Base-by-base conservation (phyloP, 2,888 invertebrate genomes). In the Tholera decimalis region DNA sequence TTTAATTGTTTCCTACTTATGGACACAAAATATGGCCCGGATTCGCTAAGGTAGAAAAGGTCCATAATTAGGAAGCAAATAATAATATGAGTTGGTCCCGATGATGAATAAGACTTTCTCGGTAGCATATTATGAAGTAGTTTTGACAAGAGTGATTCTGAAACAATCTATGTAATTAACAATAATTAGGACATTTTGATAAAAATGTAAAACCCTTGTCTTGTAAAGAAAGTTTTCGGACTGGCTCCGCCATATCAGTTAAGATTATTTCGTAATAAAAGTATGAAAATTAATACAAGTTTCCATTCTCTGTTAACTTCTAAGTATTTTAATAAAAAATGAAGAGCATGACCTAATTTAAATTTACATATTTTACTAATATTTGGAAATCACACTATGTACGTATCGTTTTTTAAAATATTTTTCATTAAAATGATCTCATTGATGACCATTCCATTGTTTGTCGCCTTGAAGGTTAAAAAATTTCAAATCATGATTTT, bases 371-470 rank as follows among this genome's bases (percentile, higher is more conserved):
- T 67, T 66, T 49, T 39, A 47, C 30, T n/a, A 37, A 55, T 24
- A 22, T 58, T 66, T 49, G 44, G 41, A n/a, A 64, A 80, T 77
- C 69, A 79, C 77, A 73, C 58, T 71, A 68, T 76, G 62, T 74
- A 60, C 58, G 63, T 73, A 63, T 59, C 46, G n/a, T n/a, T 77
- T 68, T 71, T 50, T 20, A 1, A 65, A 62, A 49, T 59, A 53
- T 61, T 58, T 69, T 72, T 63, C 56, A 43, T 71, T 63, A 69
- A 55, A 73, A 69, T 83, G 83, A 83, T 83, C 83, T 83, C 82
- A 83, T 63, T 67, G 63, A 75, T 63, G 64, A 65, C 57, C 74
- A 74, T 77, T 82, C 79, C 71, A 80, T 58, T 63, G 53, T 64
- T 49, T 43, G 22, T 55, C 47, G 43, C 54, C 33, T 44, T 35